These are phyloP conservation scores for Napeogenes sylphis DNA, from an alignment of 2,888 invertebrate species.

Conservation along the genomic window DNA sequence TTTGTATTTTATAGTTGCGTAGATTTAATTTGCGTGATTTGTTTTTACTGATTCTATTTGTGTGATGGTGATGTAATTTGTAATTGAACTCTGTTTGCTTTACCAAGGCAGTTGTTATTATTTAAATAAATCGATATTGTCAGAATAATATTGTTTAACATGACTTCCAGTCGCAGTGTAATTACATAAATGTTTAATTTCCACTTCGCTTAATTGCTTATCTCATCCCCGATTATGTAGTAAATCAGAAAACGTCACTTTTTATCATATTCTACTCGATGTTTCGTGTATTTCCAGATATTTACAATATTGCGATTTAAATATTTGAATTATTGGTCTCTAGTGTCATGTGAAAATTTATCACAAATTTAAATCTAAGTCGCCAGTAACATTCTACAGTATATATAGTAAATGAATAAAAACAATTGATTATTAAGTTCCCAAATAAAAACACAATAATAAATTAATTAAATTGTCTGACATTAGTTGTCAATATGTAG, in stretches of 20 bases:
- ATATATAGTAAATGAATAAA: no score
- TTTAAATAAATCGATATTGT: neutral
- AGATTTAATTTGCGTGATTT: no score
- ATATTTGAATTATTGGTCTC: neutral
- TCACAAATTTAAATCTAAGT: no score
- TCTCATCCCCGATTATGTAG: constrained; percentile 8
- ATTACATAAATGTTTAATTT: constrained; percentile 17
- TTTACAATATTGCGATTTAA: neutral
- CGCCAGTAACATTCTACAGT: no score
- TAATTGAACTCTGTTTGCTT: neutral
- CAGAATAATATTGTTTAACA: constrained; percentile 13
- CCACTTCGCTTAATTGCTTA: constrained; percentile 16
- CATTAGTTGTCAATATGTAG: no score
- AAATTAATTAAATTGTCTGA: no score
- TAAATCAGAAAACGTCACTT: constrained; percentile 13
- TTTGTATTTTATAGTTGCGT: no score
- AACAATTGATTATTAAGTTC: no score
- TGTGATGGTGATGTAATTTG: no score
- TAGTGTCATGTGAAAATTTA: neutral
- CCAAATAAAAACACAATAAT: no score
- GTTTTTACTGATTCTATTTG: no score
- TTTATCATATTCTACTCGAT: constrained; percentile 9
- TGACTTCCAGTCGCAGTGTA: constrained; percentile 13
- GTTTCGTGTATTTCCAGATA: neutral
- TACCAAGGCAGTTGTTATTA: neutral